These are phyloP conservation scores for Anhinga anhinga DNA, from an alignment of 2,113 vertebrate genomes.

Conservation along the genomic window DNA sequence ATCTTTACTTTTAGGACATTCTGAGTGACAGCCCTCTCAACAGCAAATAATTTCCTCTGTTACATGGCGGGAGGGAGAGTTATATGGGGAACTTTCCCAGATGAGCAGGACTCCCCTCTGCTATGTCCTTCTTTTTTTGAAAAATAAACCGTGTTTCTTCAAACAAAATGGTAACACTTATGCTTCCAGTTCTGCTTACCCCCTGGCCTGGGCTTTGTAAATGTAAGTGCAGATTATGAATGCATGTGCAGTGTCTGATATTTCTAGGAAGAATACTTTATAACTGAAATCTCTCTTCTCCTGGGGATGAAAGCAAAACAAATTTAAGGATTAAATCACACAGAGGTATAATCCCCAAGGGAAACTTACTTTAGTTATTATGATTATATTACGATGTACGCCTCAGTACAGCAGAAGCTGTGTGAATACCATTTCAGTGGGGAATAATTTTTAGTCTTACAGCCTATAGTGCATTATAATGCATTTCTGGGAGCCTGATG, in stretches of 20 bases:
- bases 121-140: neutral
- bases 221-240: slow-evolving; percentile 57
- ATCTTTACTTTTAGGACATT: neutral
- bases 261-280: slow-evolving; percentile 70
- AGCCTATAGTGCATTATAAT: slow-evolving; percentile 68
- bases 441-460: slow-evolving; percentile 76
- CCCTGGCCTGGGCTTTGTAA: slow-evolving; percentile 53
- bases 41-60: neutral
- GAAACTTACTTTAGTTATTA: slow-evolving; percentile 74
- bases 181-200: neutral
- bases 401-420: slow-evolving; percentile 65
- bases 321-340: slow-evolving; percentile 82
- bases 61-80: neutral
- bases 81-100: neutral
- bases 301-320: slow-evolving; percentile 76
- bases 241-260: slow-evolving; percentile 48
- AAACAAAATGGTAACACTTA: slow-evolving; percentile 14
- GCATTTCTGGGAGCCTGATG: slow-evolving; percentile 66
- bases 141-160: neutral
- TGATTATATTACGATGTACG: slow-evolving; percentile 70
- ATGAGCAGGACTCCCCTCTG: neutral
- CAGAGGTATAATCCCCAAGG: slow-evolving; percentile 72
- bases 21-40: neutral
- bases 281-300: slow-evolving; percentile 74
- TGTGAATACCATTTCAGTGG: slow-evolving; percentile 66